These are phyloP conservation scores for Ptychoptera albimana DNA, from an alignment of 2,888 invertebrate species.

Conservation along the genomic window DNA sequence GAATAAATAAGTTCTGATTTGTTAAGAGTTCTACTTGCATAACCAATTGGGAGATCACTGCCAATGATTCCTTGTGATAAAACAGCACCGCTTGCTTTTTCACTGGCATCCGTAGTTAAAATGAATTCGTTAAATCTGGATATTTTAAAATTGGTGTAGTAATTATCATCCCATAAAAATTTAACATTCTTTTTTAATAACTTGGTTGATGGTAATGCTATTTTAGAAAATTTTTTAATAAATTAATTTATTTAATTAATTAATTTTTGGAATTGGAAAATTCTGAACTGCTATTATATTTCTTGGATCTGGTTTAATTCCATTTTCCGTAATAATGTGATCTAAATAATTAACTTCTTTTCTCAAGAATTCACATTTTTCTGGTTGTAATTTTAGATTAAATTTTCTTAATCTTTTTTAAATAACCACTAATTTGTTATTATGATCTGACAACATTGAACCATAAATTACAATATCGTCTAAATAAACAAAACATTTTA, in stretches of 20 bases:
- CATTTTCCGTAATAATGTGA: too few relatives aligned
- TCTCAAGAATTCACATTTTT: too few relatives aligned
- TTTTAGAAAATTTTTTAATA: constrained; percentile 7
- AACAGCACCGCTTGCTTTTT: constrained; percentile 16
- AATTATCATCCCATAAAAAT: neutral
- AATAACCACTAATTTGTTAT: too few relatives aligned
- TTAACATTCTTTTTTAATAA: constrained; percentile 8
- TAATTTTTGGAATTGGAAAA: neutral
- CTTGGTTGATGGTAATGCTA: constrained; percentile 9
- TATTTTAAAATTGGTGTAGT: constrained; percentile 18
- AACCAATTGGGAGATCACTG: constrained; percentile 15
- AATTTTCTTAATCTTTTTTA: too few relatives aligned
- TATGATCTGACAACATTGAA: too few relatives aligned
- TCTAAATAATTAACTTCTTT: too few relatives aligned
- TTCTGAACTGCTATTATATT: neutral
- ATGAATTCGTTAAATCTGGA: constrained; percentile 20
- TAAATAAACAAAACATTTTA: too few relatives aligned
- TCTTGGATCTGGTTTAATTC: too few relatives aligned
- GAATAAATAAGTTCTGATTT: constrained; percentile 14
- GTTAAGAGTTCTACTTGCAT: constrained; percentile 15
- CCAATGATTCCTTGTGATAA: constrained; percentile 17
- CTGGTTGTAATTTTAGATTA: too few relatives aligned
- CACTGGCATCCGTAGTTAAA: constrained; percentile 19
- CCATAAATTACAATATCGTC: too few relatives aligned
- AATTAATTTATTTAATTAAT: constrained; percentile 4